Evolutionary conservation across 1,140 invertebrate genomes (phyloP), one percentile per base, ranked within the genome.

Genomic region (Trichonephila clavipes): DNA sequence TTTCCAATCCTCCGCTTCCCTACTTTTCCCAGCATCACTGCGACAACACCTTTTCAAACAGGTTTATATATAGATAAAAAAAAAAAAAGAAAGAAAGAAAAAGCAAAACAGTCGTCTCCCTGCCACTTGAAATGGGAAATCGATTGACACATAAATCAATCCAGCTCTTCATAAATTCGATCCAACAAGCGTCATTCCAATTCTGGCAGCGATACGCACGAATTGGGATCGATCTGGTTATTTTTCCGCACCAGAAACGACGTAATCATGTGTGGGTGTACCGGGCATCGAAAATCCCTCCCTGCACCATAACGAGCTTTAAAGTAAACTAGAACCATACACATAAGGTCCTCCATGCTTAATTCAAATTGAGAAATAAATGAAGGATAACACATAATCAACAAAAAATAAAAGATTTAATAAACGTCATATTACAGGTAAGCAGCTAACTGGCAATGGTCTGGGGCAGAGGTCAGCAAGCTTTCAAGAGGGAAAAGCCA

Each of bases 71-170:
- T 40, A 40, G 34, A 40, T 40, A 40, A 40, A 40, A 40, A 77
- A 34, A 19, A 77, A 77, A 77, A 34, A 40, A 77, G 34, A 18
- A 77, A 34, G 69, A 18, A 77, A 18, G 14, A 40, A 14, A 51
- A 10, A 51, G 51, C 10, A 40, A 77, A 34, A 77, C 28, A 14
- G 28, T 14, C 28, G 72, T 21, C 72, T 28, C 34, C 72, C 72
- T 40, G 72, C 72, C 72, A 40, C 24, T 40, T 77, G 34, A 19
- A 34, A 77, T 77, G 72, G 34, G 28, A 77, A 77, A 77, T 77
- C 28, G 72, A 77, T 40, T 77, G 34, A 77, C 72, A 77, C 16
- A 77, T 34, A 77, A 77, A 77, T 77, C 72, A 77, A 77, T 77
- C 28, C 28, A 3, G 34, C 72, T 77, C 28, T 77, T 77, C 72